Evolutionary conservation across 2,888 invertebrate species (phyloP).

Genomic region (Holacanthella duospinosa): DNA sequence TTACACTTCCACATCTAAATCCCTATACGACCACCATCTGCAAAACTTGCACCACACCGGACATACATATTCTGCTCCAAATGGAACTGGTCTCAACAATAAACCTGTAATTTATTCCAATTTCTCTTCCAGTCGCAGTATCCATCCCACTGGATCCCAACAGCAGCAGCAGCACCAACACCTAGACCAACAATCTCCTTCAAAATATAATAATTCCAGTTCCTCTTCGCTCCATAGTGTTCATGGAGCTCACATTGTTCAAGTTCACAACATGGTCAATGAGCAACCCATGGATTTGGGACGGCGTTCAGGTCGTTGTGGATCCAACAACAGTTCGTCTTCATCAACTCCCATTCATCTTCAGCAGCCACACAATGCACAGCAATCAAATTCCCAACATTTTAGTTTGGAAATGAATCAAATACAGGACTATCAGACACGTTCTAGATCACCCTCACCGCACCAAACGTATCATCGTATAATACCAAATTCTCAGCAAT

Average conservation of each 20-base stretch:
- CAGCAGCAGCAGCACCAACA: conserved; percentile 25
- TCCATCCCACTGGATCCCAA: conserved; percentile 18
- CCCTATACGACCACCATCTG: not conserved
- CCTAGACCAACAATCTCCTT: no score
- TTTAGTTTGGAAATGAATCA: conserved; percentile 20
- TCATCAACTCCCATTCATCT: conserved; percentile 40
- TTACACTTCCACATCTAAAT: not conserved
- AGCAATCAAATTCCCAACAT: conserved; percentile 23
- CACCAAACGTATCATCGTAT: conserved; percentile 1
- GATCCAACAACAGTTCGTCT: no score
- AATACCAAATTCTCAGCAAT: conserved; percentile 23
- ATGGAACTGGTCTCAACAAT: not conserved
- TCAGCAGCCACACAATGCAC: conserved; percentile 34
- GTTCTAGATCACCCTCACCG: not conserved
- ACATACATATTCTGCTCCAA: not conserved
- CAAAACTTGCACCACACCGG: not conserved
- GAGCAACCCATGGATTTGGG: conserved; percentile 36
- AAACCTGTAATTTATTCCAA: conserved; percentile 14
- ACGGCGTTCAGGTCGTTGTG: conserved; percentile 16
- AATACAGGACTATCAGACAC: conserved; percentile 5
- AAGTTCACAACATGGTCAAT: conserved; percentile 3
- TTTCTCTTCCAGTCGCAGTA: conserved; percentile 10
- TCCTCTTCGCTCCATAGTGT: not conserved
- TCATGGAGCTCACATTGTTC: not conserved
- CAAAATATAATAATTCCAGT: conserved; percentile 6